Conservation (phyloP, 1,140 invertebrate species). For the Pseudomyrmex concolor region DNA sequence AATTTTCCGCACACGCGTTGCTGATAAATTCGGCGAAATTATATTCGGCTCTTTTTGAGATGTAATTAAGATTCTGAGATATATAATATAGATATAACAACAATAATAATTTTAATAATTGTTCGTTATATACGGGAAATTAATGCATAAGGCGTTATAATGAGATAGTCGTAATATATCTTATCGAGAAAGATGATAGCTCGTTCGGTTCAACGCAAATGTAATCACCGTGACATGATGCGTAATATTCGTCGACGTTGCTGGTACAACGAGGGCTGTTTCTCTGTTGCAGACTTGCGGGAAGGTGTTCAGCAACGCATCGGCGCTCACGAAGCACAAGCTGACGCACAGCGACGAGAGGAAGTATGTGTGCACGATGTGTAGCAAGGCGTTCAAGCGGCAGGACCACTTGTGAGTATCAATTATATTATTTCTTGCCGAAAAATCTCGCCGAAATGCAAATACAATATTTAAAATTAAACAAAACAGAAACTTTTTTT, state of each 20-base stretch:
- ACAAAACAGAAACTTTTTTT: not conserved
- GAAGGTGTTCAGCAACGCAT: slow-evolving; percentile 98
- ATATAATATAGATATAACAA: no score
- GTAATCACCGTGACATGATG: slow-evolving; percentile 17
- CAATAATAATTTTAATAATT: no score
- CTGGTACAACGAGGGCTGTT: slow-evolving; percentile 11
- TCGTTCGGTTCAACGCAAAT: not conserved
- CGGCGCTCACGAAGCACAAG: slow-evolving; percentile 98
- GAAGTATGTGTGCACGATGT: slow-evolving; percentile 97
- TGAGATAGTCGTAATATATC: no score
- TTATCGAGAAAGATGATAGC: not conserved
- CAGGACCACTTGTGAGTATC: slow-evolving; percentile 98
- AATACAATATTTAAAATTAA: not conserved
- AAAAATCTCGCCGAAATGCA: not conserved
- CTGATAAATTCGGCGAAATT: slow-evolving; percentile 6
- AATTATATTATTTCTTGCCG: slow-evolving; percentile 43
- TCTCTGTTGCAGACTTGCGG: slow-evolving; percentile 91
- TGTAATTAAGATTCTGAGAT: not conserved
- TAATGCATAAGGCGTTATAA: no score
- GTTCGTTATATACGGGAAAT: no score
- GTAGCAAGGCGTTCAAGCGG: slow-evolving; percentile 98
- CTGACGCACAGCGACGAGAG: slow-evolving; percentile 98
- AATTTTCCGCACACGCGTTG: slow-evolving; percentile 12
- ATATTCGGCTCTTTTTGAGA: not conserved
- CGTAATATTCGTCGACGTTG: slow-evolving; percentile 29